Base-by-base conservation (phyloP, 2,888 invertebrate species). In the Leptogaster cylindrica region DNA sequence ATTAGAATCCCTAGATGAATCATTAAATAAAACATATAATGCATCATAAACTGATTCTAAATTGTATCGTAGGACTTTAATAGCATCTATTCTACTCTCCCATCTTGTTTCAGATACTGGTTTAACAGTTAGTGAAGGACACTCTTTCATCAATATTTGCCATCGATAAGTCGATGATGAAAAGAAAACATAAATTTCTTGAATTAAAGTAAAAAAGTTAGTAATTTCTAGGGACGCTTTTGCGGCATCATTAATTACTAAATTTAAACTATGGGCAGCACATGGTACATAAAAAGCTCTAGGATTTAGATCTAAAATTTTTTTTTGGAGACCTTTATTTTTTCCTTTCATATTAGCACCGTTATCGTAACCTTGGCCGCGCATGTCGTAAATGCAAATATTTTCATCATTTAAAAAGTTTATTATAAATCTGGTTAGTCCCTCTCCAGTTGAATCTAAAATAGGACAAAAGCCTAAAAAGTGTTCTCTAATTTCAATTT, bases 191-290 rank as follows among this genome's bases (percentile, higher is more conserved):
- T 71, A 75, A 36, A 75, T 41, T 68, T 70, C 71, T 71, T 75
- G 72, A 6, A 73, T 66, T 16, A 73, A 64, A 39, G 33, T 28
- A 66, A 75, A 75, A 70, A 74, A 74, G 55, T 33, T 68, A 2
- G 70, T 66, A 16, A 72, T 66, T 68, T 71, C 69, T 36, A 50
- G 28, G 6, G 66, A 64, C 52, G 67, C 66, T 46, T 73, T 73
- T 48, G 73, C 73, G 41, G 73, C 72, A 68, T 75, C 73, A 68
- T 74, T 75, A 8, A 75, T 73, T n/a, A 76, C 73, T 33, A 75
- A 71, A 72, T 76, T 75, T 58, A 74, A 61, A 36, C 71, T 66
- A 55, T 75, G 75, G 4, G 73, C 70, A 10, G 71, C 58, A 69
- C 74, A 75, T 31, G 75, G 74, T 46, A 75, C 70, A 58, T 68